Evolutionary conservation across 2,113 vertebrate genomes (phyloP), one percentile per base, ranked within the genome.

Genomic region (Odocoileus hemionus): DNA sequence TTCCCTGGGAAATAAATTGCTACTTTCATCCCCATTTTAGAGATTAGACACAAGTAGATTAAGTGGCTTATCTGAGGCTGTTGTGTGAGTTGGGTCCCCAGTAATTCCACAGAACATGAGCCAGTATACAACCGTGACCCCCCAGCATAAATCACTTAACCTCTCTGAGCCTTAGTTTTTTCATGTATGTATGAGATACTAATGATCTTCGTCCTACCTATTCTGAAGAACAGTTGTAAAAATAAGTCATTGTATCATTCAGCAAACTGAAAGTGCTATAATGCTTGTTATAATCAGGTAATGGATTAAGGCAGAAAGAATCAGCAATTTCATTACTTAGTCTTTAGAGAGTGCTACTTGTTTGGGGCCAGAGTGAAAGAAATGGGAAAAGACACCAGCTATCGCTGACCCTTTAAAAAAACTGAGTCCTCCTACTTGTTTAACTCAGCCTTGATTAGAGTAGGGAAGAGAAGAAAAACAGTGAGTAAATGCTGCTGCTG

Each of bases 31-130:
- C 58, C 54, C 84, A 85, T 96, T 94, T 89, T 96, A 91, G 91
- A 96, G 89, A 97, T 97, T 96, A 97, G 84, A 80, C 87, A 47
- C 83, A 95, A 97, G 60, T 94, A 80, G 76, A 50, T 52, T 84
- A 96, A 95, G 94, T 95, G 96, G 84, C 47, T 96, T 84, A 82
- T 93, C 95, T 33, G 33, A 91, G 89, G 80, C 86, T 80, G 50
- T 89, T 12, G 89, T 15, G 1, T 96, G 97, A 97, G 86, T 96
- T 89, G 93, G 52, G 61, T 74, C 45, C 33, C 11, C 16, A 55
- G 26, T 43, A 64, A 43, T 79, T 91, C n/a, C 50, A n/a, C 52
- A 70, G 76, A 45, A 5, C 1, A 1, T 86, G 61, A 86, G 30
- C 61, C 16, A n/a, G 85, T 57, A 50, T 83, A 93, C 45, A 74